Evolutionary conservation across 2,113 vertebrate species (phyloP), one percentile per base, ranked within the genome.

Genomic region (Gasterosteus nipponicus): DNA sequence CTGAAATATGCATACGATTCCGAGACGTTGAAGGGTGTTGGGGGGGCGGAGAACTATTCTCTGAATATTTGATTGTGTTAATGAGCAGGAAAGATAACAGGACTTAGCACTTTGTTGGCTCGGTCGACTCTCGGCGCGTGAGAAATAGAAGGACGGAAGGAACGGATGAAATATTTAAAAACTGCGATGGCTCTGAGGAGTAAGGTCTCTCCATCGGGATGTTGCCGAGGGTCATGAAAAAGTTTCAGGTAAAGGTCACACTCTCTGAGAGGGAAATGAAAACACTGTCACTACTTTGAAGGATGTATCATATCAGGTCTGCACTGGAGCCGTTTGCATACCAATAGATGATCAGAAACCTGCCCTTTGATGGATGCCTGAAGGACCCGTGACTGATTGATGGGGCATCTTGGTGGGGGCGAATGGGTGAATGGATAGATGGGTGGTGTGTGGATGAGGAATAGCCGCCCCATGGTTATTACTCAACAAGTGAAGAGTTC

Each of bases 31-130:
- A 69, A 7, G 78, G 80, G 69, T 12, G 87, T 79, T 69, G 83
- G 81, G 78, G 86, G 81, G 78, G 85, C 81, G 26, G 18, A 67
- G 82, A 81, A 75, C 73, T 82, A 85, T 91, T 92, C 86, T 90
- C 73, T 92, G 91, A 92, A 94, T 94, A 92, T 92, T 92, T 93
- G 84, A 93, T 93, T 84, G 64, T 77, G 63, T 83, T 93, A 90
- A 92, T 92, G 76, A 93, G 89, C 71, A 85, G 79, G 74, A 3
- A 86, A 92, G 87, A 91, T 81, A 83, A 94, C 93, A 91, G 87
- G 83, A 89, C 89, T 90, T 92, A 92, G 91, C 89, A 92, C 93
- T 94, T 91, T 91, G 87, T 86, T 77, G 69, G 72, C 71, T 77
- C 31, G 53, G 67, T 71, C 41, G 42, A 74, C 75, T 73, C 38